These are phyloP conservation scores for Plusia festucae DNA, from an alignment of 2,888 invertebrate species.

Conservation along the genomic window DNA sequence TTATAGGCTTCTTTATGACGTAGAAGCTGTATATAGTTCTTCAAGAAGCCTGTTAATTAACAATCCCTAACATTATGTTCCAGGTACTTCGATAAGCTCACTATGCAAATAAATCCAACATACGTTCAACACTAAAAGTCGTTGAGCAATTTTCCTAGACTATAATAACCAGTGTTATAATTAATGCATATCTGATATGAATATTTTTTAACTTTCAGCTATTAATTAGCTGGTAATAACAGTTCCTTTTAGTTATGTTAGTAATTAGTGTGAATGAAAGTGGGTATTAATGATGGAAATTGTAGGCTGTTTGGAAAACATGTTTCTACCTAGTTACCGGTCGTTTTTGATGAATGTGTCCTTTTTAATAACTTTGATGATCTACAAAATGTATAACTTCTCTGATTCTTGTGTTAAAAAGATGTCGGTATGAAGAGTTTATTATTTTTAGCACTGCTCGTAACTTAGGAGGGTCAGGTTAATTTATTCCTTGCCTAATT, in stretches of 20 bases:
- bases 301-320: background rate
- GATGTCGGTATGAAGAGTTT: too few relatives aligned
- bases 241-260: constrained; percentile 12
- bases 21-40: too few relatives aligned
- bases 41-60: background rate
- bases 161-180: constrained; percentile 30
- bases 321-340: too few relatives aligned
- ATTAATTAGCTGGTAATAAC: constrained; percentile 31
- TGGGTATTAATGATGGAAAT: background rate
- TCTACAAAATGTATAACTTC: too few relatives aligned
- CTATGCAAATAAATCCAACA: constrained; percentile 5
- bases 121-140: constrained; percentile 8
- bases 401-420: too few relatives aligned
- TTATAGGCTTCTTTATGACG: too few relatives aligned
- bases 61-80: background rate
- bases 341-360: background rate
- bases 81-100: background rate
- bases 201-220: constrained; percentile 19
- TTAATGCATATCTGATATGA: constrained; percentile 17
- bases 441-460: too few relatives aligned
- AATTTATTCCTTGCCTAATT: too few relatives aligned
- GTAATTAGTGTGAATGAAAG: constrained; percentile 35
- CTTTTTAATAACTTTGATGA: too few relatives aligned
- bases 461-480: too few relatives aligned
- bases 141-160: constrained; percentile 22